These are phyloP conservation scores for Calliscelio sp. DNA, from an alignment of 2,888 invertebrate genomes.

Conservation along the genomic window DNA sequence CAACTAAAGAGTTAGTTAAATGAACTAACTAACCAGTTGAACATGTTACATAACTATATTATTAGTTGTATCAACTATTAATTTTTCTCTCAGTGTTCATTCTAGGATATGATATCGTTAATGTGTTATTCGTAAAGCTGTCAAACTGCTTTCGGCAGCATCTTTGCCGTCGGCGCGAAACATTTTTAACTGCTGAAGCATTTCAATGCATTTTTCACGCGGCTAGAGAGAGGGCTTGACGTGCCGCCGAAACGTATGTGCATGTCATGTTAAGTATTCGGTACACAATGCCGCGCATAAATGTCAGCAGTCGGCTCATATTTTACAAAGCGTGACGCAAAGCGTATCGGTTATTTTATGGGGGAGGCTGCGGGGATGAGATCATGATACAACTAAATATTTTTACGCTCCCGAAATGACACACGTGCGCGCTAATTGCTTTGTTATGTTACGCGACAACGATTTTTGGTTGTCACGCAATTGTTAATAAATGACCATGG, in stretches of 20 bases:
- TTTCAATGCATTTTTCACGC: conserved; percentile 60
- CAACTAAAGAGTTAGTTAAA: too few relatives aligned
- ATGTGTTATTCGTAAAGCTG: too few relatives aligned
- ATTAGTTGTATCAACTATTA: not conserved
- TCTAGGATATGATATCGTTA: too few relatives aligned
- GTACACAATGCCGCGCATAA: conserved; percentile 41
- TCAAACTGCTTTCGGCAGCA: conserved; percentile 30
- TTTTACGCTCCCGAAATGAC: conserved; percentile 1
- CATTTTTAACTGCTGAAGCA: conserved; percentile 57
- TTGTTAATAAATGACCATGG: not conserved
- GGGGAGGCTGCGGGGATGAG: too few relatives aligned
- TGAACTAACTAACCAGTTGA: too few relatives aligned
- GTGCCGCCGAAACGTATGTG: conserved; percentile 38
- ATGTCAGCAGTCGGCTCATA: conserved; percentile 20
- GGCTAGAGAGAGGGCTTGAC: conserved; percentile 29
- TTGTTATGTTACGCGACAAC: not conserved
- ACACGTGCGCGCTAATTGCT: conserved; percentile 21
- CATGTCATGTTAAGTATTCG: conserved; percentile 54
- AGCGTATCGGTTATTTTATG: not conserved
- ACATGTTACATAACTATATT: too few relatives aligned
- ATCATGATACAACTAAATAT: not conserved
- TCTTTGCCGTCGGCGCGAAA: conserved; percentile 50
- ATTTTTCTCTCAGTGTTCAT: too few relatives aligned
- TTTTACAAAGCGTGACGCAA: conserved; percentile 7
- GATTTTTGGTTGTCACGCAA: too few relatives aligned